phyloP scores from a whole-genome alignment of 2,888 invertebrate species.

The Pemphredon lugubris region DNA sequence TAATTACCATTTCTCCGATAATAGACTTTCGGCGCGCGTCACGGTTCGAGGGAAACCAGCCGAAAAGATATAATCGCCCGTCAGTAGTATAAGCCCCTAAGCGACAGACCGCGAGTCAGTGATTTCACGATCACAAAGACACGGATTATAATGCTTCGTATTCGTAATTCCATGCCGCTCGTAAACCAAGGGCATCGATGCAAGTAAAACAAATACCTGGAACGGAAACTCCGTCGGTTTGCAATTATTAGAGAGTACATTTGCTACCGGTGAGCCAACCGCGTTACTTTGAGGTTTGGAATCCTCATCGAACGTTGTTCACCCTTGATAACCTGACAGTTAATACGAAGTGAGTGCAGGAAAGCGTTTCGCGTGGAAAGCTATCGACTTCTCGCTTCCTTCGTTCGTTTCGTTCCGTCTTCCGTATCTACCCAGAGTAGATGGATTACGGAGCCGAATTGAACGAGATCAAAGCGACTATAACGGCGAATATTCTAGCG shows the following conservation, averaged over 20 bases:
- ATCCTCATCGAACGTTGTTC: constrained; percentile 57
- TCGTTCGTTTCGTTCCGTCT: constrained; percentile 41
- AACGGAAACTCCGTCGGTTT: constrained; percentile 5
- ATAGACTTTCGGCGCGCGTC: no score
- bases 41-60: no score
- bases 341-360: constrained; percentile 61
- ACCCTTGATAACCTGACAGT: constrained; percentile 63
- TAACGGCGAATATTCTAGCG: constrained; percentile 27
- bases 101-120: no score
- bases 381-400: constrained; percentile 63
- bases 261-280: constrained; percentile 35
- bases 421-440: constrained; percentile 55
- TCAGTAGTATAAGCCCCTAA: no score
- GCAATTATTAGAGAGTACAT: constrained; percentile 58
- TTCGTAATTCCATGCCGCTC: no score
- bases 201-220: neutral
- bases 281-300: constrained; percentile 56
- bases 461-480: constrained; percentile 57
- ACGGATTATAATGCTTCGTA: no score
- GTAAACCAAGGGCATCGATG: no score
- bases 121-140: no score
- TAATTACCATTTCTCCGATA: no score
- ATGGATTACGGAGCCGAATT: constrained; percentile 59
- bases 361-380: constrained; percentile 57
- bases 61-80: no score